Evolutionary conservation across 2,797 vertebrate genomes (phyloP), one percentile per base, ranked within the genome.

Genomic region (Alauda arvensis): DNA sequence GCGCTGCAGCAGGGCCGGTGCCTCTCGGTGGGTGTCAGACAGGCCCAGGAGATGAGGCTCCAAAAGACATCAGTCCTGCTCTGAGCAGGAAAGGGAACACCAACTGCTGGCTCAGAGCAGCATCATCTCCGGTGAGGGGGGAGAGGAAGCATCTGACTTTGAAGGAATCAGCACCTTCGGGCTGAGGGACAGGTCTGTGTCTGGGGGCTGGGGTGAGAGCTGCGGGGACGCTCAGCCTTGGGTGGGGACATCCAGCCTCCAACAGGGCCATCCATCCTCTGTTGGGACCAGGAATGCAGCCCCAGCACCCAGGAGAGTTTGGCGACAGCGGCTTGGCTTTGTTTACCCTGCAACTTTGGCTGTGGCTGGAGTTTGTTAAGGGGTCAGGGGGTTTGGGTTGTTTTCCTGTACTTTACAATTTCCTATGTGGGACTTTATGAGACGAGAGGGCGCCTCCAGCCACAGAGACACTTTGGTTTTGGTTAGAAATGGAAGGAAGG

Each of bases 351-450:
- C 84, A 75, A 24, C 55, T 34, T 70, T 0, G 17, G 77, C 82
- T 75, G 16, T 88, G 90, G 90, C 90, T 90, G 91, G 78, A 61
- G 85, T 91, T 91, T 94, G 92, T 83, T 71, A 85, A 65, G 74
- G 88, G 92, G 88, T 94, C 92, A 91, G 90, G 82, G 88, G 69
- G 66, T 90, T 68, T 48, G 87, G 69, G 87, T 39, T 93, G 90
- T 93, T 94, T 89, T 90, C 93, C 93, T 94, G 87, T n/a, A 3
- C 89, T 94, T 94, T 94, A 94, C 93, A 87, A 43, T 91, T 95
- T 95, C 92, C 94, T 90, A 56, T 89, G 91, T 87, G 91, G 85
- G 67, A 14, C 92, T 93, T 94, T 94, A 93, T 89, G 77, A 94
- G 94, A 60, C 31, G 31, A 34, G 26, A 74, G 92, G 94, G 93